A percentile compares a stretch with the other conserved stretches of the same genome.
phyloP scores from a whole-genome alignment of 2,113 vertebrate species.

The Poeciliopsis retropinna region DNA sequence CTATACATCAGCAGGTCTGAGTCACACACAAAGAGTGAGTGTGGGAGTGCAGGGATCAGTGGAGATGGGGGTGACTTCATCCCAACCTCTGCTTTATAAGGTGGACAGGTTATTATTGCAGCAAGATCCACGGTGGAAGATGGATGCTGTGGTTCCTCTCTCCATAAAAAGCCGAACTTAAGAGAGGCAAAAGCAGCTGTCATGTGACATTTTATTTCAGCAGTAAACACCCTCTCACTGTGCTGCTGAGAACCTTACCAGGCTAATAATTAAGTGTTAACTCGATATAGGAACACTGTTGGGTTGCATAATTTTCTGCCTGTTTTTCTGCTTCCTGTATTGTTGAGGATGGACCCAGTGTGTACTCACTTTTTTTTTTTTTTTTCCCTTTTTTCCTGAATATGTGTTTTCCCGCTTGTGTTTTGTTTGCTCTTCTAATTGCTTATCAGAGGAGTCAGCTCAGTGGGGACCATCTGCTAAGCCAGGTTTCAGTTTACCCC shows the following conservation, averaged over 20 bases:
- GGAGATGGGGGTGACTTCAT: slow-evolving; percentile 51
- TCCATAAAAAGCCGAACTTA: slow-evolving; percentile 33
- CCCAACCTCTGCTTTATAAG: slow-evolving; percentile 54
- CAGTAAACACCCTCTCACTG: slow-evolving; percentile 34
- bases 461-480: slow-evolving; percentile 70
- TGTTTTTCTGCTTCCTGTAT: slow-evolving; percentile 24
- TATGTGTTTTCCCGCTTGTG: slow-evolving; percentile 61
- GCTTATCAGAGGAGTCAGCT: slow-evolving; percentile 69
- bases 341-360: neutral
- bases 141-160: slow-evolving; percentile 43
- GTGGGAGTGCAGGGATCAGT: slow-evolving; percentile 67
- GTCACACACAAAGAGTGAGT: slow-evolving; percentile 54
- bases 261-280: slow-evolving; percentile 26
- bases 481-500: slow-evolving; percentile 70
- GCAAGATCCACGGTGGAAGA: slow-evolving; percentile 47
- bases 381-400: neutral
- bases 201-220: slow-evolving; percentile 43
- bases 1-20: slow-evolving; percentile 72
- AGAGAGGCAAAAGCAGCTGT: slow-evolving; percentile 41
- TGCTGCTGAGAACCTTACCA: slow-evolving; percentile 16
- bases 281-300: slow-evolving; percentile 17
- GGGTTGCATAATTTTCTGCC: slow-evolving; percentile 21
- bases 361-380: slow-evolving; percentile 39
- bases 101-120: slow-evolving; percentile 69
- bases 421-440: slow-evolving; percentile 70